Evolutionary conservation across 2,797 vertebrate species (phyloP), one percentile per base, ranked within the genome.

Genomic region (Tympanoctomys barrerae): DNA sequence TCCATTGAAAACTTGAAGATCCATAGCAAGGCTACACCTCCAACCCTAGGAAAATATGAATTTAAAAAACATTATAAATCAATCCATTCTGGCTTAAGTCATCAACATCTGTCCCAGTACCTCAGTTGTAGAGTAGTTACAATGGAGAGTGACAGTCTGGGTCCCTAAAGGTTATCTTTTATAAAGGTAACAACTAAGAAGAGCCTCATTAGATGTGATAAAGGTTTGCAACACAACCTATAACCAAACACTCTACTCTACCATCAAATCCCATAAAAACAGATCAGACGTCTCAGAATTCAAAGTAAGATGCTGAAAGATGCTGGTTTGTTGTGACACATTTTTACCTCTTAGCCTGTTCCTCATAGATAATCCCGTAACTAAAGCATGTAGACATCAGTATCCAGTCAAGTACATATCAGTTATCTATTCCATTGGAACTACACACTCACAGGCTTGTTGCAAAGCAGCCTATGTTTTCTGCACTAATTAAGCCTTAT

Each of bases 1-100:
- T n/a, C n/a, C n/a, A n/a, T n/a, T n/a, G n/a, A n/a, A n/a, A 19
- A 79, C 46, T 21, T 79, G 90, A 62, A 95, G 90, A 62, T 84
- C n/a, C 73, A 92, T 59, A 24, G 79, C 94, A 39, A 95, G 59
- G 70, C 52, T 62, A 28, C 19, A 31, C 73, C 42, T 77, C 42
- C 73, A 49, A 46, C n/a, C 73, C 73, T 77, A 49, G 73, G 26
- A 77, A 73, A 77, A 77, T 7, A 77, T 14, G 42, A 49, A 49
- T 77, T 49, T 77, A 28, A 46, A 49, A 49, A 49, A 49, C 73
- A 16, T 77, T 31, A 49, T 14, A 49, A 36, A 28, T 28, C 42
- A 77, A 31, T 77, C 73, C 73, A 49, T 31, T 49, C 42, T 49
- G 7, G 13, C 2, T 71, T 71, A 26, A 7, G 26, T 77, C 42